Base-by-base conservation (phyloP, 2,797 vertebrate genomes). In the Threskiornis aethiopicus region DNA sequence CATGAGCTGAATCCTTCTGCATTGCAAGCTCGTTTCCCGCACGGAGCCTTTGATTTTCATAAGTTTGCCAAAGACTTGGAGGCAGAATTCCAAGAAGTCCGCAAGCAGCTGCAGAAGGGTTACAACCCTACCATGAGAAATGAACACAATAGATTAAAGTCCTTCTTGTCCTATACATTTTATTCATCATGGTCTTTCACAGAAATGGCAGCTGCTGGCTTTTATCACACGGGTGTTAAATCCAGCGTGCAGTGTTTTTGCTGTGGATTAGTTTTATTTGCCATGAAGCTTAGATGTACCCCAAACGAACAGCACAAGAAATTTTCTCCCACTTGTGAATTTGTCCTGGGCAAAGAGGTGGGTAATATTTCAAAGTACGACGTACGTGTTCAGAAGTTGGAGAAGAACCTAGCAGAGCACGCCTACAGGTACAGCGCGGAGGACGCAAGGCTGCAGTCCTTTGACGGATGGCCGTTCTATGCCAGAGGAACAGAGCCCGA, bases 121-220 rank as follows among this genome's bases (percentile, higher is more conserved):
- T 97, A 96, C 62, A 96, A 96, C 37, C 25, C 78, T 28, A 17
- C 62, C 28, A 97, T 97, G 96, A 91, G 94, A 67, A 97, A 78
- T 11, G 96, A 98, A 54, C 69, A 51, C 33, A 86, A 58, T 33
- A 66, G 96, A 28, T 54, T 97, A 13, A 92, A 95, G 80, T 95
- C 93, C 7, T 97, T 97, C 42, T 52, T 79, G 33, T 54, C 58
- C 24, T 86, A 39, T 57, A 4, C 26, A 1, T 24, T 13, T 44
- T 10, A 28, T 17, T 93, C 86, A 13, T 42, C 59, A 5, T 90
- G 79, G 82, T 46, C 75, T 28, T 84, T 84, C 26, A 54, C 66
- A 31, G 88, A 91, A 82, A 89, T 93, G 92, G 92, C 86, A 31
- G 41, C 61, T 29, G 86, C 75, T 33, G 96, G 92, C 5, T 93